A percentile compares a stretch with the other conserved stretches of the same genome.
Evolutionary conservation across 2,888 invertebrate genomes (phyloP).

Genomic region (Scotopteryx bipunctaria): DNA sequence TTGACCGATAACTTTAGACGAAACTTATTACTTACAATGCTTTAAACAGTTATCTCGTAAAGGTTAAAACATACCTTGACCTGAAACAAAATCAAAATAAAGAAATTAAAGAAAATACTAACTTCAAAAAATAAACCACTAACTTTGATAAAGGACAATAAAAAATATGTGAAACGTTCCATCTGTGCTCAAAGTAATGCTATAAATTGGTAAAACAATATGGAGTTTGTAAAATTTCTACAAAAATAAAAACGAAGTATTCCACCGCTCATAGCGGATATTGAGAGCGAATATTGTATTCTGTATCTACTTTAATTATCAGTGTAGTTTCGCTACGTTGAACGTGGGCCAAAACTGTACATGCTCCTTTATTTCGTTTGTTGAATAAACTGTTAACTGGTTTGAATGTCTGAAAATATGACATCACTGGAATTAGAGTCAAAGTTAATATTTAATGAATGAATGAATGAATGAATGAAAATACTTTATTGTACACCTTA

Average conservation of each 20-base stretch:
- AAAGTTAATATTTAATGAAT: too few relatives aligned
- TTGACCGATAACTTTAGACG: too few relatives aligned
- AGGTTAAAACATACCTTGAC: conserved; percentile 4
- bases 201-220: conserved; percentile 33
- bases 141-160: too few relatives aligned
- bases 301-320: conserved; percentile 79
- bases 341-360: conserved; percentile 36
- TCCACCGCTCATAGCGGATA: conserved; percentile 59
- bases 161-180: not conserved
- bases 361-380: conserved; percentile 27
- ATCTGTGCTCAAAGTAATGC: not conserved
- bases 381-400: conserved; percentile 25
- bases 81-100: conserved; percentile 38
- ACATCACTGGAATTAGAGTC: not conserved
- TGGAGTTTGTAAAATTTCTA: conserved; percentile 56
- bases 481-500: too few relatives aligned
- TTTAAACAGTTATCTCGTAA: not conserved
- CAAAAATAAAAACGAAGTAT: conserved; percentile 29
- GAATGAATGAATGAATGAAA: too few relatives aligned
- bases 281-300: conserved; percentile 74
- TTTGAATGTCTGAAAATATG: conserved; percentile 17
- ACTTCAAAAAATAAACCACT: too few relatives aligned
- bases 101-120: not conserved
- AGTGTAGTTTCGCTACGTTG: conserved; percentile 61
- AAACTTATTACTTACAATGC: conserved; percentile 16